Evolutionary conservation across 2,888 invertebrate species (phyloP).

Genomic region (Noctua pronuba): DNA sequence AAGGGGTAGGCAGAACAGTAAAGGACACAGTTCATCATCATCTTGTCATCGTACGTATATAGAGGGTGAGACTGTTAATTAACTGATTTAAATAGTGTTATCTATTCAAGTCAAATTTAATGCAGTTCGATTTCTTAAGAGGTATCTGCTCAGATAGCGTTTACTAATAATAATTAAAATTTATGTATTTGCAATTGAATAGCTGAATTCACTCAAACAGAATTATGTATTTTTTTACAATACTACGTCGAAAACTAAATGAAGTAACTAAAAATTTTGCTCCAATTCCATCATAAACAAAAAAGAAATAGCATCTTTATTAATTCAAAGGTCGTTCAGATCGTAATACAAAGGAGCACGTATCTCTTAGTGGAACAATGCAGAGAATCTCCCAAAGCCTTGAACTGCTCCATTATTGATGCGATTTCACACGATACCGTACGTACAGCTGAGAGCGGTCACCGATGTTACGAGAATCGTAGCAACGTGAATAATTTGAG

Average conservation of each 20-base stretch:
- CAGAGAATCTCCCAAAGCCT: slow-evolving; percentile 72
- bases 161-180: not conserved
- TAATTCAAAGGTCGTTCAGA: slow-evolving; percentile 63
- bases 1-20: not conserved
- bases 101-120: not conserved
- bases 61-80: not conserved
- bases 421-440: slow-evolving; percentile 73
- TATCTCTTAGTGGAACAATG: slow-evolving; percentile 66
- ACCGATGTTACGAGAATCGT: slow-evolving; percentile 61
- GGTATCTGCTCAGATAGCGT: not conserved
- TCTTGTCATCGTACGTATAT: not conserved
- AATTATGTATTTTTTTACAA: not conserved
- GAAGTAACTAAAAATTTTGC: not conserved
- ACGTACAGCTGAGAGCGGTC: slow-evolving; percentile 58
- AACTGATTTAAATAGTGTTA: not conserved
- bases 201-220: too few species aligned
- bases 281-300: slow-evolving; percentile 30
- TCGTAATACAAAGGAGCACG: slow-evolving; percentile 66
- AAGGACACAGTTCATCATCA: not conserved
- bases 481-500: slow-evolving; percentile 9
- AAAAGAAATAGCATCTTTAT: slow-evolving; percentile 50
- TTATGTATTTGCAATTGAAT: too few species aligned
- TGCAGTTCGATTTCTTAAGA: not conserved
- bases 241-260: not conserved
- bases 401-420: slow-evolving; percentile 69